A percentile compares a stretch with the other conserved stretches of the same genome.
Evolutionary conservation across 2,113 vertebrate species (phyloP).

Genomic region (Oxyura jamaicensis): DNA sequence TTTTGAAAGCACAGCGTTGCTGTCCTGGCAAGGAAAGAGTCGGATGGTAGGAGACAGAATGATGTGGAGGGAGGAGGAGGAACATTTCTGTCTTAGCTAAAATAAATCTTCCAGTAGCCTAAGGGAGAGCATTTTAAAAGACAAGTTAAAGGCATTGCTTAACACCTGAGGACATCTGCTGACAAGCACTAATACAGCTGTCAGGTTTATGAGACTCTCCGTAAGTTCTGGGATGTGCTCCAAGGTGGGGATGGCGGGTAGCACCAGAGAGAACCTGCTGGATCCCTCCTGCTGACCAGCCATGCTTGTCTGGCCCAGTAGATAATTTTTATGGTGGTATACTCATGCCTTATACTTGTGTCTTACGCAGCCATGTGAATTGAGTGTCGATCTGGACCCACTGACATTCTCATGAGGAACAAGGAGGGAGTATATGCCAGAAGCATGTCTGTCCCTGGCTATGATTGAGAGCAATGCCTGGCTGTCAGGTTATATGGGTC

Average conservation of each 20-base stretch:
- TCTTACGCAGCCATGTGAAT: not conserved
- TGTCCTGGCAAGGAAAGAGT: not conserved
- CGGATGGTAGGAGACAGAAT: not conserved
- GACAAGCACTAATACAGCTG: not conserved
- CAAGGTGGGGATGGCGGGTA: not conserved
- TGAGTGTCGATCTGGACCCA: not conserved
- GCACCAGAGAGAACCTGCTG: not conserved
- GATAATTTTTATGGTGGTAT: not conserved
- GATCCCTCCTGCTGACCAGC: not conserved
- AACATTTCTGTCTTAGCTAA: not conserved
- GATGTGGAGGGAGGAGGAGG: not conserved
- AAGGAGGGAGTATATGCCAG: constrained; percentile 15
- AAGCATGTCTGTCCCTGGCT: not conserved
- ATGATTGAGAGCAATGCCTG: constrained; percentile 50
- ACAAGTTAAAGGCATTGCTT: not conserved
- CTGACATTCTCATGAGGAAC: constrained; percentile 20
- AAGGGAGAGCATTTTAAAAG: not conserved
- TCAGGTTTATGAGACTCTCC: not conserved
- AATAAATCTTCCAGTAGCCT: not conserved
- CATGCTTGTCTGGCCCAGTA: not conserved
- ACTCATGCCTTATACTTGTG: not conserved
- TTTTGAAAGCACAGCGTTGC: not conserved
- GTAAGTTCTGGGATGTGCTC: not conserved
- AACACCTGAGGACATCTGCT: accelerated
- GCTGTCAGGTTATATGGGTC: constrained; percentile 55